Base-by-base conservation (phyloP, 23 tunicate species). In the Ciona savignyi region DNA sequence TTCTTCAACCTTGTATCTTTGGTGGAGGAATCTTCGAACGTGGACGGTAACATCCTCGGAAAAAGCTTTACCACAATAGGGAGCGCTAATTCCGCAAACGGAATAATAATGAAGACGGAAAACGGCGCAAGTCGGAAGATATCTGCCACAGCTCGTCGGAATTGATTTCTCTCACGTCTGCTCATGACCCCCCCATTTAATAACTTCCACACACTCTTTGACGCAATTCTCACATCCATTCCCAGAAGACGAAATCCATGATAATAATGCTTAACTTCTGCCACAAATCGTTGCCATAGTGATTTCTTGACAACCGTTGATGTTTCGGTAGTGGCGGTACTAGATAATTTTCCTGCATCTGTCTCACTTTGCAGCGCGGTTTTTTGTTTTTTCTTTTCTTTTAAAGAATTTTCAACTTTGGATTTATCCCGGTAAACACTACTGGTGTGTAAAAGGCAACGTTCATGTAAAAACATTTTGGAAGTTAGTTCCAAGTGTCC, bases 101-200 rank as follows among this genome's bases (percentile, higher is more conserved):
- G 97, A 21, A 91, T 91, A 56, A 91, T 80, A 26, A 91, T 91
- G 71, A 91, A 91, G 1, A 91, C 82, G n/a, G 93, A 79, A 72
- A 91, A 91, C 0, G 97, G 97, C 30, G 82, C 82, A 32, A 91
- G 76, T 3, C 97, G 83, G 66, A 91, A 91, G 15, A 91, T 84
- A 51, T 91, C 97, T 11, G 91, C 73, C 34, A 91, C 72, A 51
- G 97, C 97, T 61, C 91, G 81, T n/a, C 77, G 78, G 68, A 91
- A 91, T 73, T 91, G 97, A 26, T 81, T 81, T 20, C 80, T 80
- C 70, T 91, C 97, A 30, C 97, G 80, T 11, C 97, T 67, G 0
- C 31, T 49, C 0, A 84, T 62, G 22, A 82, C 61, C 66, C 84
- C 80, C n/a, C 97, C 97, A 15, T 74, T 65, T 28, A 91, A 32